Evolutionary conservation across 30 jellyfish, hydroid and myxozoan species (phyloP).

Genomic region (Chironex yamaguchii): DNA sequence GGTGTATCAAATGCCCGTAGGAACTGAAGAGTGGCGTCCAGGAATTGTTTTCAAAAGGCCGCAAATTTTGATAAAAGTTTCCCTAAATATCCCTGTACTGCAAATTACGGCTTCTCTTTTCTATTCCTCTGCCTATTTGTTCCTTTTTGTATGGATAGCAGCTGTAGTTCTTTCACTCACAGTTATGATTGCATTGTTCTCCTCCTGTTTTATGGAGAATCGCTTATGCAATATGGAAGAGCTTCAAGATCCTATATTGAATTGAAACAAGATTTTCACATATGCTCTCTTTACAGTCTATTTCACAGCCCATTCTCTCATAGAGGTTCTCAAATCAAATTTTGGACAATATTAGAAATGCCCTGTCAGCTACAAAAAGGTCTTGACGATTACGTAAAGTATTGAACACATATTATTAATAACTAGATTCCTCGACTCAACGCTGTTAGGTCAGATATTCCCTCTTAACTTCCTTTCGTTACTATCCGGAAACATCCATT

Average conservation of each 20-base stretch:
- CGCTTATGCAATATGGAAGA: conserved; percentile 15
- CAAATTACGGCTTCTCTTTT: conserved; percentile 26
- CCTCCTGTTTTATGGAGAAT: conserved; percentile 19
- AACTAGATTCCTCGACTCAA: no score
- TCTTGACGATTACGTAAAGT: background rate
- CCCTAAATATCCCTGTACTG: conserved; percentile 13
- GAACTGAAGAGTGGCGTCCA: conserved; percentile 34
- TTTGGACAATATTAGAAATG: background rate
- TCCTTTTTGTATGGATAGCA: conserved; percentile 18
- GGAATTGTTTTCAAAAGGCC: conserved; percentile 20
- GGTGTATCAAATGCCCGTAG: no score
- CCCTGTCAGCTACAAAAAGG: no score
- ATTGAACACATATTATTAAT: background rate
- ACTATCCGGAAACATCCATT: conserved; percentile 8
- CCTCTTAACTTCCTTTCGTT: background rate
- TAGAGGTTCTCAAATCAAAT: conserved; percentile 43
- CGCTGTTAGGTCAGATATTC: no score
- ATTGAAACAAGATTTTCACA: conserved; percentile 16
- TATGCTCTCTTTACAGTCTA: conserved; percentile 22
- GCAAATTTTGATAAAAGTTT: background rate
- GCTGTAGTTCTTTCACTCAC: conserved; percentile 14
- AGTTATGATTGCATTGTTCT: conserved; percentile 9
- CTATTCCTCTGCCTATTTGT: conserved; percentile 9
- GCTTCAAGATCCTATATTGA: conserved; percentile 27
- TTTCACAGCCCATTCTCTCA: conserved; percentile 48